phyloP scores from a whole-genome alignment of 1,140 invertebrate genomes.

The Brachionus plicatilis region DNA sequence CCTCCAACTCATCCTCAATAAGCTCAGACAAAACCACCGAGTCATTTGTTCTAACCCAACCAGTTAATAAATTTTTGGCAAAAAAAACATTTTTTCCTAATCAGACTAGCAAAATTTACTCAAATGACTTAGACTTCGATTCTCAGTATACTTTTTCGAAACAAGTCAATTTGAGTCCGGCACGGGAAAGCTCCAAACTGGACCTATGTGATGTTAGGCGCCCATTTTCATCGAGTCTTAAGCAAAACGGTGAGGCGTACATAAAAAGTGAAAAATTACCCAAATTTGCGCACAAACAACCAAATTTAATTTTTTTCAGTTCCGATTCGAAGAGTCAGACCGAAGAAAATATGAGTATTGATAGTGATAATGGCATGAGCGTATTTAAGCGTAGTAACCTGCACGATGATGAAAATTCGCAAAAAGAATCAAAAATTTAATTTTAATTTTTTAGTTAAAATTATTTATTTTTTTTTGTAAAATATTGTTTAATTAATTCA shows the following conservation, averaged over 20 bases:
- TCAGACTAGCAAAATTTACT: constrained; percentile 39
- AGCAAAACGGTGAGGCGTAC: constrained; percentile 3
- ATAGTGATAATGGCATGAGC: constrained; percentile 10
- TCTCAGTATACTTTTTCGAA: neutral
- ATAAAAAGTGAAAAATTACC: constrained; percentile 32
- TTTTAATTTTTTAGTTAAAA: neutral
- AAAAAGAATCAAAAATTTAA: constrained; percentile 27
- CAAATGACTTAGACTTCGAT: neutral
- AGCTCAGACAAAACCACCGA: constrained; percentile 3
- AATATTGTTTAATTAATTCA: neutral
- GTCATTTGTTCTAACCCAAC: neutral
- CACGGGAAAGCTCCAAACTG: neutral
- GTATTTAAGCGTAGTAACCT: neutral
- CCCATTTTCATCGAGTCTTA: neutral
- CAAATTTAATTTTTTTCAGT: constrained; percentile 6
- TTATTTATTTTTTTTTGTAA: neutral
- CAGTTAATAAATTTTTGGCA: neutral
- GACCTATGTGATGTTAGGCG: constrained; percentile 12
- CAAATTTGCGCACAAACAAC: constrained; percentile 28
- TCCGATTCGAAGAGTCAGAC: neutral
- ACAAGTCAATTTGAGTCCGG: constrained; percentile 22
- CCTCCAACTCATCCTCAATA: neutral
- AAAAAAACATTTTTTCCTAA: constrained; percentile 40
- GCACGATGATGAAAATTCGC: neutral
- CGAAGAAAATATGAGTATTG: constrained; percentile 26